These are phyloP conservation scores for Cotesia typhae DNA, from an alignment of 1,140 invertebrate species.

Conservation along the genomic window DNA sequence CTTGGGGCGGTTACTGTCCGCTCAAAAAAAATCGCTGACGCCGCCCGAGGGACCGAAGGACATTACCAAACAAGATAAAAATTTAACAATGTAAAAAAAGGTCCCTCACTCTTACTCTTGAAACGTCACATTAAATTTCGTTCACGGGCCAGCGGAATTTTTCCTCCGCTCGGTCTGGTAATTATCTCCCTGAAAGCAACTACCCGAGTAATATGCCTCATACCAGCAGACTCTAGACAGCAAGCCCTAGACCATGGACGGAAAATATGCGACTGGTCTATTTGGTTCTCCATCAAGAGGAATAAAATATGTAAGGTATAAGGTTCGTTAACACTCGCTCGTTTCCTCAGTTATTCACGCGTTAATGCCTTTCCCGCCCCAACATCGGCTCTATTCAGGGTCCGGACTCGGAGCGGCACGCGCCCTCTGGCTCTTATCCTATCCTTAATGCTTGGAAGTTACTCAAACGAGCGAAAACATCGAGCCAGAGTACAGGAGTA, in stretches of 20 bases:
- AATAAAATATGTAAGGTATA: no score
- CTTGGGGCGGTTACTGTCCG: neutral
- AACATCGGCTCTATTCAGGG: neutral
- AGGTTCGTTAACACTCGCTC: constrained; percentile 32
- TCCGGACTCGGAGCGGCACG: neutral
- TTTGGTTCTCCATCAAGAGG: no score
- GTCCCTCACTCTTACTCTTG: neutral
- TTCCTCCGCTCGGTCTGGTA: neutral
- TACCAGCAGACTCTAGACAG: constrained; percentile 14
- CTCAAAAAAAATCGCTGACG: constrained; percentile 24
- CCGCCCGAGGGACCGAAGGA: neutral
- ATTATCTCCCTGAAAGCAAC: constrained; percentile 28
- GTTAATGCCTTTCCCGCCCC: constrained; percentile 5
- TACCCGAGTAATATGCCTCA: constrained; percentile 25
- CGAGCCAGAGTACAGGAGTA: constrained; percentile 6
- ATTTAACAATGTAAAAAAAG: constrained; percentile 14
- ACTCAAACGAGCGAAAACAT: constrained; percentile 36
- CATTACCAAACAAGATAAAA: neutral
- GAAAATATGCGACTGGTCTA: no score
- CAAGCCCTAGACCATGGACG: neutral
- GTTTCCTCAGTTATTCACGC: neutral
- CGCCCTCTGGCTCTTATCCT: neutral
- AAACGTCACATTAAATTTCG: no score
- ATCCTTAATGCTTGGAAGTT: constrained; percentile 30
- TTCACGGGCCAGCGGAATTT: neutral